Evolutionary conservation across 2,888 invertebrate species (phyloP), one percentile per base, ranked within the genome.

Genomic region (Micoletzkya japonica): DNA sequence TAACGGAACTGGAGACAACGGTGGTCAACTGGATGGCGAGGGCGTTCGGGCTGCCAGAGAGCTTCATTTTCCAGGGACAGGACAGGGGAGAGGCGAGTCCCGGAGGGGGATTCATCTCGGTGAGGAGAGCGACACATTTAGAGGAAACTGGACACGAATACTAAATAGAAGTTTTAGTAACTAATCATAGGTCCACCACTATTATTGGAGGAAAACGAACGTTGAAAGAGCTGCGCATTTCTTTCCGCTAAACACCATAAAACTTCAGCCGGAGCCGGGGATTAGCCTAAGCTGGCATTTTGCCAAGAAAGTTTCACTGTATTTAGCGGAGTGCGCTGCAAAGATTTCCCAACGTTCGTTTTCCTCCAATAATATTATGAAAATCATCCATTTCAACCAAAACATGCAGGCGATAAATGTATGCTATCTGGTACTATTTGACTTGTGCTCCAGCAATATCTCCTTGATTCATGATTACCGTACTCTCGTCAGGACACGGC

Each of bases 401-500:
- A n/a, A n/a, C n/a, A n/a, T 52, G 44, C 56, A 30, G 26, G 30
- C 49, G 26, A 24, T 17, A 1, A 6, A 28, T 58, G 7, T 14
- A 1, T 59, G 20, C n/a, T n/a, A n/a, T n/a, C n/a, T n/a, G n/a
- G n/a, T n/a, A n/a, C n/a, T n/a, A n/a, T n/a, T n/a, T 28, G 56
- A 7, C 37, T 10, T 10, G 20, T 14, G 7, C 63, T 67, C n/a
- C 26, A 28, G 67, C 24, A 60, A 17, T 20, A 60, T n/a, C n/a
- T n/a, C n/a, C n/a, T n/a, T n/a, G n/a, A n/a, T n/a, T n/a, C n/a
- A n/a, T n/a, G n/a, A 4, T 10, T n/a, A 17, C 64, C 44, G 32
- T n/a, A 52, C 6, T 54, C 52, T 6, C 28, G 32, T 10, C 49
- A 69, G 59, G 56, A 93, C 0, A 93, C 95, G 10, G 91, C 95